A percentile compares a stretch with the other conserved stretches of the same genome.
These are phyloP conservation scores for Brachypteracias leptosomus DNA, from an alignment of 2,113 vertebrate species.

Conservation along the genomic window DNA sequence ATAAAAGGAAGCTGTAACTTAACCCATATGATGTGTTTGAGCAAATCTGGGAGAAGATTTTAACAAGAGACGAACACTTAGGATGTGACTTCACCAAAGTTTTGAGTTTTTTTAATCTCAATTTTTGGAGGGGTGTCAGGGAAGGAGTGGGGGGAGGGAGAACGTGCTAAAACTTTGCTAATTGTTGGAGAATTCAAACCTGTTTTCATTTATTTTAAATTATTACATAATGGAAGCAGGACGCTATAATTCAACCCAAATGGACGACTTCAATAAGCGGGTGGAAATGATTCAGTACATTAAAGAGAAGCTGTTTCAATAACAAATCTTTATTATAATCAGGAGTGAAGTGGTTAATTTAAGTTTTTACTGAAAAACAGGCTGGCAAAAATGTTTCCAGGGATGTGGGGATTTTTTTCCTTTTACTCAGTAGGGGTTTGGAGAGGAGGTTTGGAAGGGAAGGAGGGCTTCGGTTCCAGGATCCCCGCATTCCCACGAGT, in stretches of 20 bases:
- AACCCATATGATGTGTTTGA: slow-evolving; percentile 44
- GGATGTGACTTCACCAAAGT: background rate
- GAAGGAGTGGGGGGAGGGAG: slow-evolving; percentile 13
- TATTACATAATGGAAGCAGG: slow-evolving; percentile 74
- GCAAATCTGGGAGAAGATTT: slow-evolving; percentile 16
- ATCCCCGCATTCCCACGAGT: slow-evolving; percentile 89
- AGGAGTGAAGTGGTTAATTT: slow-evolving; percentile 81
- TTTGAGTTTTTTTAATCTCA: background rate
- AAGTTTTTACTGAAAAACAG: slow-evolving; percentile 74
- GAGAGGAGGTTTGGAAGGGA: slow-evolving; percentile 91
- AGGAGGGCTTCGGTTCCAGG: slow-evolving; percentile 88
- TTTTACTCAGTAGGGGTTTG: slow-evolving; percentile 81
- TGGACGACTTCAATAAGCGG: slow-evolving; percentile 72
- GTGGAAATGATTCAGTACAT: slow-evolving; percentile 75
- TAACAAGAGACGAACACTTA: background rate
- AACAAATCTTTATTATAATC: slow-evolving; percentile 75
- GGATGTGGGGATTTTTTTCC: slow-evolving; percentile 73
- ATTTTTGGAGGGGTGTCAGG: background rate
- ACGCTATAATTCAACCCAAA: slow-evolving; percentile 78
- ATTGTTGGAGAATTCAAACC: slow-evolving; percentile 75
- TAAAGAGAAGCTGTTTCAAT: slow-evolving; percentile 72
- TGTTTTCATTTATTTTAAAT: slow-evolving; percentile 78
- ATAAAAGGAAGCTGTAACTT: background rate
- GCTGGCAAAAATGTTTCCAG: slow-evolving; percentile 78
- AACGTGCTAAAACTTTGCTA: slow-evolving; percentile 69